Base-by-base conservation (phyloP, 2,888 invertebrate genomes). In the Anoncus sp. region DNA sequence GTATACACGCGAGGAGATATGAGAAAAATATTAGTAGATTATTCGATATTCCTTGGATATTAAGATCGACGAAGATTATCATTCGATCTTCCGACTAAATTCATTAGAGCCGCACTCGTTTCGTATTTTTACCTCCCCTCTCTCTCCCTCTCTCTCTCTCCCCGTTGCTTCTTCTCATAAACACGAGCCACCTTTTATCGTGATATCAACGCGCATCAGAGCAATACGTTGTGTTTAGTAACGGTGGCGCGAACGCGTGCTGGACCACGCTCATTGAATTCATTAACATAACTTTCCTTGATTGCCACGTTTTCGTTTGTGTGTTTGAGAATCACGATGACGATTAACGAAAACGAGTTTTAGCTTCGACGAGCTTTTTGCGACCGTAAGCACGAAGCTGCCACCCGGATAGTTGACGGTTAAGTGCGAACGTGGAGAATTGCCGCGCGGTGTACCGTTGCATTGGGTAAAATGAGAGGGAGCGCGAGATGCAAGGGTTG, bases 341-440 rank as follows among this genome's bases (percentile, higher is more conserved):
- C 49, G 43, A 67, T 20, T n/a, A 22, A 73, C 69, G 77, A 74
- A 12, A 59, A 63, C 71, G 71, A 55, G 55, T 53, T 53, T n/a
- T 67, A 76, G 63, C 43, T 62, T 38, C 7, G 35, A 55, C 38
- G 72, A 72, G 63, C 63, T 71, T 72, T 72, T 38, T 40, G 20
- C 67, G 63, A 75, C 77, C 74, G 76, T 78, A 77, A 81, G 77
- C 81, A 78, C 84, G 85, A 84, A 85, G 84, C 84, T 84, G 82
- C 83, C 85, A 85, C 85, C 85, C 83, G 84, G 87, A 86, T 84
- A 85, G 87, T 83, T 88, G 85, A 81, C 87, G 87, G 85, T 87
- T 87, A 85, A 89, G 87, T 89, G 89, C 87, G 84, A 86, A 76
- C 82, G 81, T 80, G 83, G 69, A 77, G 81, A 80, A 81, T 75